Conservation (phyloP, 2,797 vertebrate species). For the Oreochromis grahami region DNA sequence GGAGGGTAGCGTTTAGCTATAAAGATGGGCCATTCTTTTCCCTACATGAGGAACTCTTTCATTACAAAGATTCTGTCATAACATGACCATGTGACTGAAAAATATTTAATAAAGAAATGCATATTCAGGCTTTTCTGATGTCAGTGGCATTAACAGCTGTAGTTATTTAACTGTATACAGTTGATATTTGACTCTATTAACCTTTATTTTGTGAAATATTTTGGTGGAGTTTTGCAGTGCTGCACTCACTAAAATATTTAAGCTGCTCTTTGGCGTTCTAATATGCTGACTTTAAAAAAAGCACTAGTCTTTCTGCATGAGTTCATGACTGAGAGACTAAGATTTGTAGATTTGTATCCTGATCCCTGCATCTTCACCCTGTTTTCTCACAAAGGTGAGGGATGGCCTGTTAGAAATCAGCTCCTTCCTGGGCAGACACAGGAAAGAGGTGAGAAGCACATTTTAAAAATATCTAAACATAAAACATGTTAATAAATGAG, state of each 20-base stretch:
- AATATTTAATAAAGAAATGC: background rate
- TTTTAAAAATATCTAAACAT: background rate
- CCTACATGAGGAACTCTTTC: background rate
- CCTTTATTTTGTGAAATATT: background rate
- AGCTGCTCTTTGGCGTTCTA: background rate
- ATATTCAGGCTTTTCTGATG: background rate
- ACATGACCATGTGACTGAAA: background rate
- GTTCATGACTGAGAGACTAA: background rate
- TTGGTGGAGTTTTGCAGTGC: background rate
- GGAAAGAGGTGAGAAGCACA: slow-evolving; percentile 63
- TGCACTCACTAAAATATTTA: background rate
- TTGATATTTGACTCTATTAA: background rate
- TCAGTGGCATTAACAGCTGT: background rate
- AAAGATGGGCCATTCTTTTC: background rate
- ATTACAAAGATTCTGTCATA: background rate
- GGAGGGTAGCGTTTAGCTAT: slow-evolving; percentile 10
- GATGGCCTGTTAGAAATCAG: slow-evolving; percentile 90
- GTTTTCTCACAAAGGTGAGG: slow-evolving; percentile 62
- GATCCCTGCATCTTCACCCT: background rate
- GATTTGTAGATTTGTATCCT: background rate
- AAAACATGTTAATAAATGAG: background rate
- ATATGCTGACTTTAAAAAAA: background rate
- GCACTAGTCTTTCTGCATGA: background rate
- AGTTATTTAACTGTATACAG: background rate
- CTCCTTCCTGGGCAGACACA: slow-evolving; percentile 83